A percentile compares a stretch with the other conserved stretches of the same genome.
phyloP scores from a whole-genome alignment of 2,888 invertebrate genomes.

The Polia nebulosa region DNA sequence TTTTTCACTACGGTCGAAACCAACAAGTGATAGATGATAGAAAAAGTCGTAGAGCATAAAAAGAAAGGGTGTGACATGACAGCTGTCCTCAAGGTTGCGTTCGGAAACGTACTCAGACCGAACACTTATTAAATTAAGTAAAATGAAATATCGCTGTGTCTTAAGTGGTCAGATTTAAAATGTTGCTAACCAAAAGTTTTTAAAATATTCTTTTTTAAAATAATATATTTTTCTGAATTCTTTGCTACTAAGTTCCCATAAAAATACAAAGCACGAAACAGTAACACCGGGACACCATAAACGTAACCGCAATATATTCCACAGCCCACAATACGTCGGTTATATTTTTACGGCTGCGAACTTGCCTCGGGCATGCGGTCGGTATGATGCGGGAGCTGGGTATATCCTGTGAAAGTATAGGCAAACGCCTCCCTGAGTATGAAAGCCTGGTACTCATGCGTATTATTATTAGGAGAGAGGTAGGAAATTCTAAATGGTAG shows the following conservation, averaged over 20 bases:
- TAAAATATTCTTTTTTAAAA: neutral
- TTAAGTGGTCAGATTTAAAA: neutral
- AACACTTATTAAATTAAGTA: too few relatives aligned
- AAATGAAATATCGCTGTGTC: too few relatives aligned
- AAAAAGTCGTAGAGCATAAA: too few relatives aligned
- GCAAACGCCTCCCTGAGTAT: constrained; percentile 57
- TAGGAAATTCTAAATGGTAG: constrained; percentile 30
- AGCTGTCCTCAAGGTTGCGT: too few relatives aligned
- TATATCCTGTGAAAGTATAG: constrained; percentile 42
- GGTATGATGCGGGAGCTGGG: constrained; percentile 62
- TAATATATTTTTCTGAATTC: neutral
- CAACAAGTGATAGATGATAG: too few relatives aligned
- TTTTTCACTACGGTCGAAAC: too few relatives aligned
- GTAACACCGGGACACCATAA: constrained; percentile 55
- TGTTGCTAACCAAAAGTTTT: neutral
- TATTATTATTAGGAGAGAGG: constrained; percentile 65
- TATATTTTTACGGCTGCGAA: constrained; percentile 65
- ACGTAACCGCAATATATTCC: constrained; percentile 64
- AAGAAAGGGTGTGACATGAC: too few relatives aligned
- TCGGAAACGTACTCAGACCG: too few relatives aligned
- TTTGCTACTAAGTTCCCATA: constrained; percentile 28
- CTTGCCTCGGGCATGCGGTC: constrained; percentile 64
- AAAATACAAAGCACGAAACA: constrained; percentile 53
- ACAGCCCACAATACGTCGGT: constrained; percentile 57
- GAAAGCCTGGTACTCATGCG: constrained; percentile 57